Percentiles rank a stretch among this genome's conserved stretches.
Conservation (phyloP, 2,113 vertebrate species). For the Elephantulus edwardii region DNA sequence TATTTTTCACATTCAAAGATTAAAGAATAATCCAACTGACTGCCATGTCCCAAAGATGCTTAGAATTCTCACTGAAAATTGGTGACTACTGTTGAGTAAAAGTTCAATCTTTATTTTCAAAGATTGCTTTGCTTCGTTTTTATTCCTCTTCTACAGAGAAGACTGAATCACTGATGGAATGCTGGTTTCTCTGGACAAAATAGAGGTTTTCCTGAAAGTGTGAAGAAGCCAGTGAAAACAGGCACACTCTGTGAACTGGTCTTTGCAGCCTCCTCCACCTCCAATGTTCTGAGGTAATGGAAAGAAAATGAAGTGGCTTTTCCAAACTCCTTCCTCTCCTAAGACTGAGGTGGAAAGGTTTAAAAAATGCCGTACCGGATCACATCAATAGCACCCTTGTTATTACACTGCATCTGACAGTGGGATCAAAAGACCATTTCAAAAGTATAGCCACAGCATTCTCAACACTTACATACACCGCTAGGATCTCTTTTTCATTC, state of each 20-base stretch:
- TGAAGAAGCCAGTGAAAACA: not conserved
- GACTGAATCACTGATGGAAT: not conserved
- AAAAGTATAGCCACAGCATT: not conserved
- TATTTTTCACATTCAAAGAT: constrained; percentile 49
- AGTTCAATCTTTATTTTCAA: not conserved
- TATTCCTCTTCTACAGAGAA: not conserved
- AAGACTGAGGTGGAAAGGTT: not conserved
- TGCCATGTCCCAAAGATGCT: not conserved
- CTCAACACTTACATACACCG: not conserved
- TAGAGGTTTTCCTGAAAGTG: not conserved
- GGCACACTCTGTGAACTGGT: not conserved
- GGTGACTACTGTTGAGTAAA: constrained; percentile 1
- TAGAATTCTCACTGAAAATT: constrained; percentile 35
- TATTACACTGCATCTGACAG: not conserved
- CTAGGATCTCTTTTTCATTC: not conserved
- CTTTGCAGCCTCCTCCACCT: not conserved
- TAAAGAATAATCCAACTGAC: constrained; percentile 48
- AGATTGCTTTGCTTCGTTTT: not conserved
- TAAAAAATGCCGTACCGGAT: not conserved
- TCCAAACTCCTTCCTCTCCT: not conserved
- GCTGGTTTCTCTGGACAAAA: not conserved
- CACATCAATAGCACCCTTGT: not conserved
- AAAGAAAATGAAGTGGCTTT: not conserved
- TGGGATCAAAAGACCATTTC: not conserved
- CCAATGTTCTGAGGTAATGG: not conserved